Evolutionary conservation across 2,888 invertebrate species (phyloP).

Genomic region (Catonia carolina): DNA sequence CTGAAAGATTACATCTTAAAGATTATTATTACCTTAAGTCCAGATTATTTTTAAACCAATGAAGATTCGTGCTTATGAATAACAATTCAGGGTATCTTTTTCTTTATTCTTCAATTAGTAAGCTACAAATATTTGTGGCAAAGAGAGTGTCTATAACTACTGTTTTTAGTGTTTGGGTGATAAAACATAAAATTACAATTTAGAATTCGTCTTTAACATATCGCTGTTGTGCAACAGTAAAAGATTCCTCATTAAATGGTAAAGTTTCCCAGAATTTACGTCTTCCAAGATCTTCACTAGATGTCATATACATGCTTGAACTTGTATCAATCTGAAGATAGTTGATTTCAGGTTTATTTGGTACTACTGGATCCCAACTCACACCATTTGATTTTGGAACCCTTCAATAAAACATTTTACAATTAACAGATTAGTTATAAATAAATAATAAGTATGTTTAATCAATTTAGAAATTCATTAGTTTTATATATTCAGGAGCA

Average conservation of each 20-base stretch:
- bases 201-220: conserved; percentile 1
- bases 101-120: too few species aligned
- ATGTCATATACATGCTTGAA: not conserved
- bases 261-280: conserved; percentile 28
- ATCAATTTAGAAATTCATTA: too few species aligned
- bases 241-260: conserved; percentile 21
- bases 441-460: too few species aligned
- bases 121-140: too few species aligned
- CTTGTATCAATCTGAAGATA: conserved; percentile 14
- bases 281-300: conserved; percentile 21
- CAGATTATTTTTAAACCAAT: too few species aligned
- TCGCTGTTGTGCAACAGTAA: not conserved
- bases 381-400: conserved; percentile 12
- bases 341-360: conserved; percentile 10
- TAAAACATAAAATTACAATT: not conserved
- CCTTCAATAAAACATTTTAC: conserved; percentile 10
- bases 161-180: not conserved
- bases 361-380: not conserved
- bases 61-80: too few species aligned
- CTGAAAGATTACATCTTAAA: too few species aligned
- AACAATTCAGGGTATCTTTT: too few species aligned
- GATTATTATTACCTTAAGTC: too few species aligned
- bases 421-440: too few species aligned
- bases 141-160: too few species aligned
- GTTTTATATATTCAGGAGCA: too few species aligned